phyloP scores from a whole-genome alignment of 2,888 invertebrate species.

The Elegia similella region DNA sequence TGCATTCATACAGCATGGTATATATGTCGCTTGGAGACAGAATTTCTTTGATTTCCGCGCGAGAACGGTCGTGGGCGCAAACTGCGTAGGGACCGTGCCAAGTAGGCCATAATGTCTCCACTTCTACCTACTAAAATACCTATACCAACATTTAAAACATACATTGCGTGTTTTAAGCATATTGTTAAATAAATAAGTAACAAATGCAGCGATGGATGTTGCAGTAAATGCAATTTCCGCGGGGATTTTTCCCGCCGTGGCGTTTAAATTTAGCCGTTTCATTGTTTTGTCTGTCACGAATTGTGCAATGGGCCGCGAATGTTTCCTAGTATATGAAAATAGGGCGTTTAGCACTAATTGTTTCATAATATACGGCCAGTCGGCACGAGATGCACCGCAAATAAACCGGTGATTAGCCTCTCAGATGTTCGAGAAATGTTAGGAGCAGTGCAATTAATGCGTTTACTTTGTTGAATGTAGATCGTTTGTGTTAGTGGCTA shows the following conservation, averaged over 20 bases:
- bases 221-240: constrained; percentile 24
- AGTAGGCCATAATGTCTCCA: constrained; percentile 71
- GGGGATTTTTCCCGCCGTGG: constrained; percentile 43
- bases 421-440: constrained; percentile 3
- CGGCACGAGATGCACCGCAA: constrained; percentile 10
- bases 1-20: constrained; percentile 9
- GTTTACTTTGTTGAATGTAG: neutral
- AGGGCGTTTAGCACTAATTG: constrained; percentile 54
- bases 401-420: constrained; percentile 1
- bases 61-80: constrained; percentile 51
- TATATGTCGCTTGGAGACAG: constrained; percentile 34
- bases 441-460: neutral
- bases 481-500: too few relatives aligned
- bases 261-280: constrained; percentile 55
- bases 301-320: constrained; percentile 66
- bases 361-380: constrained; percentile 48
- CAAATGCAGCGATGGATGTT: constrained; percentile 34
- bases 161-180: constrained; percentile 34
- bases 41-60: constrained; percentile 62
- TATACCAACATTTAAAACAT: constrained; percentile 27
- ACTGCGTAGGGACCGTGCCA: constrained; percentile 57
- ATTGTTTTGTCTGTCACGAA: constrained; percentile 71
- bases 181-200: neutral
- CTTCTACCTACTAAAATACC: constrained; percentile 40
- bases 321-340: constrained; percentile 68